phyloP scores from a whole-genome alignment of 2,888 invertebrate genomes.

The Hymenopus coronatus region DNA sequence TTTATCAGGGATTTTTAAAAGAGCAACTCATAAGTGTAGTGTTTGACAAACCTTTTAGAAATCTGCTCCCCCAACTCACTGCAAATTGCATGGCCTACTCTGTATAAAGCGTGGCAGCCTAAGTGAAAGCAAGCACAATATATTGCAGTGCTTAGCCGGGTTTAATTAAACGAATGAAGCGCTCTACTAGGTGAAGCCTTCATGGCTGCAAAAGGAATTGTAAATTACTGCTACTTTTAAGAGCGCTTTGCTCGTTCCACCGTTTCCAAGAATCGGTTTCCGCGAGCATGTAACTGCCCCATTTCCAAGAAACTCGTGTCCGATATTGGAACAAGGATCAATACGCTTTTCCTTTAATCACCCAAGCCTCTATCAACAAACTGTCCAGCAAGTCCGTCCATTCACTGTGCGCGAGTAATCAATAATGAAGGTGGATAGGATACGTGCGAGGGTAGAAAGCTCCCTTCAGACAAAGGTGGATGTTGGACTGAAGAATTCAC shows the following conservation, averaged over 20 bases:
- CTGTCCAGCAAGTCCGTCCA: not conserved
- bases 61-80: too few species aligned
- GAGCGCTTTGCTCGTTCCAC: not conserved
- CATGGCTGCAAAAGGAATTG: not conserved
- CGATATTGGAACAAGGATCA: not conserved
- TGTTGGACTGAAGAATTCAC: not conserved
- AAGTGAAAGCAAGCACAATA: not conserved
- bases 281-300: not conserved
- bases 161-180: not conserved
- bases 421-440: not conserved
- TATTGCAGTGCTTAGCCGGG: not conserved
- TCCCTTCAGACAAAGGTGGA: not conserved
- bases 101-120: too few species aligned
- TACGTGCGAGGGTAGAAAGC: not conserved
- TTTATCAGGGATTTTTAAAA: too few species aligned
- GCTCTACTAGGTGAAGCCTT: not conserved
- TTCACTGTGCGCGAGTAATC: not conserved
- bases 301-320: not conserved
- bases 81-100: too few species aligned
- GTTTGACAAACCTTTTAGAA: too few species aligned
- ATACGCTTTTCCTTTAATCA: not conserved
- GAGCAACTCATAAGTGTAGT: too few species aligned
- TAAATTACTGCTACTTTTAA: not conserved
- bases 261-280: not conserved
- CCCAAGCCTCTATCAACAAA: not conserved